These are phyloP conservation scores for Drosophila santomea DNA, from an alignment of 1,140 invertebrate species.

Conservation along the genomic window DNA sequence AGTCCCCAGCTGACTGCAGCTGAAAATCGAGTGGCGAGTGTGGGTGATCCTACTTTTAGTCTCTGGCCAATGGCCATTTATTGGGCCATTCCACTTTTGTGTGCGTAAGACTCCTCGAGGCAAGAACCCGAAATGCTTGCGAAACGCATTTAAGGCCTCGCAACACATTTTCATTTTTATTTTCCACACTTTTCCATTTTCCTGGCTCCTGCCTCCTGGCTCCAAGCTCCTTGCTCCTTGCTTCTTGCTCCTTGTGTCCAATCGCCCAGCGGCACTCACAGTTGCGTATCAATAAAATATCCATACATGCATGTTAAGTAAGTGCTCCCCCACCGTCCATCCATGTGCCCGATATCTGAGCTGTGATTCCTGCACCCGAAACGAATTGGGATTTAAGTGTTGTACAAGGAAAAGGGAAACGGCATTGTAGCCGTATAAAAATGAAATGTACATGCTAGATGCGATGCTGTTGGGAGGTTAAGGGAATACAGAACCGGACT, in stretches of 20 bases:
- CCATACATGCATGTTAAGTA: slow-evolving; percentile 83
- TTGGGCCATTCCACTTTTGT: slow-evolving; percentile 48
- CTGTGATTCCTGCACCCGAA: slow-evolving; percentile 75
- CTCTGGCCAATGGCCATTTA: slow-evolving; percentile 63
- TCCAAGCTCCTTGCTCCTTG: neutral
- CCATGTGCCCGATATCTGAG: slow-evolving; percentile 39
- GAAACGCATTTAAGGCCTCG: slow-evolving; percentile 76
- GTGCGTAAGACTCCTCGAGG: slow-evolving; percentile 35
- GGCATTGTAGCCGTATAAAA: slow-evolving; percentile 67
- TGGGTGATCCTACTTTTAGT: slow-evolving; percentile 26
- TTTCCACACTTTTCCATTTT: slow-evolving; percentile 26
- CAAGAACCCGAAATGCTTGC: slow-evolving; percentile 46
- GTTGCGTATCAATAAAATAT: slow-evolving; percentile 82
- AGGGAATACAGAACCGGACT: slow-evolving; percentile 30
- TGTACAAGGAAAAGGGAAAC: slow-evolving; percentile 62
- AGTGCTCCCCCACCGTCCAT: slow-evolving; percentile 41
- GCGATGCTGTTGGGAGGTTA: slow-evolving; percentile 8
- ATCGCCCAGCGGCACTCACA: slow-evolving; percentile 59
- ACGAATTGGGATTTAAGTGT: slow-evolving; percentile 83
- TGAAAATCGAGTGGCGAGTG: slow-evolving; percentile 12
- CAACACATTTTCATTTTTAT: slow-evolving; percentile 64
- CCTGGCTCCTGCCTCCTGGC: neutral
- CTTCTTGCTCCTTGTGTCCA: slow-evolving; percentile 14
- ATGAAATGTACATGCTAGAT: slow-evolving; percentile 49
- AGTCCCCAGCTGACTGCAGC: slow-evolving; percentile 34